Base-by-base conservation (phyloP, 2,113 vertebrate species). In the Nannobrachium achirus region DNA sequence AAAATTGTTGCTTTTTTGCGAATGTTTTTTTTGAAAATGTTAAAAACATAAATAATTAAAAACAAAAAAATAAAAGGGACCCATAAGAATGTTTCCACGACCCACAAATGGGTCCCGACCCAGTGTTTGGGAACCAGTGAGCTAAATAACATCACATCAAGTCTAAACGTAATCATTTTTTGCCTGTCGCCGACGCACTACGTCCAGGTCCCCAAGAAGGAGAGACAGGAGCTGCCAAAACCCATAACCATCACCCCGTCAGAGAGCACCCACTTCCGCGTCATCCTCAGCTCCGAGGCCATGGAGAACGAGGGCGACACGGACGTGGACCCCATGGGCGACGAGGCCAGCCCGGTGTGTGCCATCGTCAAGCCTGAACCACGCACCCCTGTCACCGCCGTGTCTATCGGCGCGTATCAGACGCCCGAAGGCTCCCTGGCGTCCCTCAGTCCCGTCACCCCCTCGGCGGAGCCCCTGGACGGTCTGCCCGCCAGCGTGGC, bases 221-320 rank as follows among this genome's bases (percentile, higher is more conserved):
- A 98, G 62, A 93, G 91, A 85, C 48, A 85, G 3, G 97, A 98
- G 41, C 90, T 91, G 14, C 86, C 91, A 0, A 94, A 94, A 82
- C 97, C 87, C 0, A 93, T 95, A 62, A 95, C 91, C 52, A 98
- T 99, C 77, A 97, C 92, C 2, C 98, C 96, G 0, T 96, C 97
- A 39, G 97, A 97, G 81, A 97, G 86, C 82, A 99, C 96, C 58
- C 97, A 99, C 87, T 99, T 99, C 83, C 93, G 95, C 13, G 97
- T 99, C 44, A 99, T 99, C 75, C 92, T 95, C 62, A 96, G 93
- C 72, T 93, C 95, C 2, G 95, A 98, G 84, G 93, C 86, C 65
- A 93, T 95, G 83, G 68, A 89, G 20, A 79, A 74, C 11, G 91
- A 93, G 56, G 78, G 84, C 1, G 93, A 94, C 57, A 87, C 88